Evolutionary conservation across 64 coral and sea anemone genomes (phyloP), one percentile per base, ranked within the genome.

Genomic region (Hydrozoanthus tunicans): DNA sequence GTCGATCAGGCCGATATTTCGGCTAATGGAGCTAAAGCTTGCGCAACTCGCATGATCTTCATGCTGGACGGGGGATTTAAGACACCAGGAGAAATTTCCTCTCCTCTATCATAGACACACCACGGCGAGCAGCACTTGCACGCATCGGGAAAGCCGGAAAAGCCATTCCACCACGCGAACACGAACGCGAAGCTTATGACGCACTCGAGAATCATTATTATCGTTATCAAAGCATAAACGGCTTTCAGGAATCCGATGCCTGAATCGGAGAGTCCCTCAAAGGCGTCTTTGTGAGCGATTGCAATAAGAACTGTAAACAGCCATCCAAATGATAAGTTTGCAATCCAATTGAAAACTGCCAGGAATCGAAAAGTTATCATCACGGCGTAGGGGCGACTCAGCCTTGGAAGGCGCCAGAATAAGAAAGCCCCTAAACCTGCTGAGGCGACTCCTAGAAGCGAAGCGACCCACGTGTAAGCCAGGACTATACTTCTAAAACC

Each of bases 21-120:
- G 32, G 80, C 61, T 53, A 83, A 64, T 51, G 80, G 80, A 66
- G 32, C 62, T 8, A 83, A 55, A 66, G 9, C 81, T 83, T 83
- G 12, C 14, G 62, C 81, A 10, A 53, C 81, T 52, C 51, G 14
- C 0, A 68, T 2, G 20, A 83, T 66, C 12, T 68, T 51, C 1
- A 66, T 6, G 81, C 62, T 83, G 4, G 60, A 51, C 4, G 81
- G 81, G 11, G 62, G 81, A 10, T 83, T 13, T 52, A 70, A 9
- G 13, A 83, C 79, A 3, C 70, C 90, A 4, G 80, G 90, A 1
- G 90, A 13, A 52, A 83, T 59, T 53, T 92, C 80, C 60, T 72
- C 79, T 24, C 58, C 79, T 74, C 62, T 13, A 10, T 92, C 90
- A 57, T 62, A 92, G 24, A 92, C 70, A 61, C 90, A 92, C 17